These are phyloP conservation scores for Drosophila mulleri DNA, from an alignment of 2,888 invertebrate genomes.

Conservation along the genomic window DNA sequence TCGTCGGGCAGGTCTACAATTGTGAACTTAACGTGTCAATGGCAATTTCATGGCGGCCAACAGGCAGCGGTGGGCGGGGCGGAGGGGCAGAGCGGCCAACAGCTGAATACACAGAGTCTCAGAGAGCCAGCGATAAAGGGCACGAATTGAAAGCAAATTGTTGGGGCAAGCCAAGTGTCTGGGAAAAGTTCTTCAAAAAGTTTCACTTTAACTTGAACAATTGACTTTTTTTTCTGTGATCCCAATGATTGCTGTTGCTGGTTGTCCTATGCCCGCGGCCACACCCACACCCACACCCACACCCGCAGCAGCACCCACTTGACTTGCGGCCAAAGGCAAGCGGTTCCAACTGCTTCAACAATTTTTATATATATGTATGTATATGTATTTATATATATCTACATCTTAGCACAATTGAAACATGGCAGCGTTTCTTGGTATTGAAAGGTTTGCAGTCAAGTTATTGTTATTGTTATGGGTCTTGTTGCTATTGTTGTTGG, in stretches of 20 bases:
- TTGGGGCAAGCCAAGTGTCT: slow-evolving; percentile 65
- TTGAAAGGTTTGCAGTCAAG: slow-evolving; percentile 79
- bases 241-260: slow-evolving; percentile 37
- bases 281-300: slow-evolving; percentile 15
- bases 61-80: too few species aligned
- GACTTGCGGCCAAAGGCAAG: slow-evolving; percentile 69
- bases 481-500: slow-evolving; percentile 49
- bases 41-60: slow-evolving; percentile 65
- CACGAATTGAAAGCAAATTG: slow-evolving; percentile 67
- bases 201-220: slow-evolving; percentile 79
- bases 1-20: slow-evolving; percentile 60
- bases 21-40: slow-evolving; percentile 81
- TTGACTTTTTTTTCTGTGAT: slow-evolving; percentile 72
- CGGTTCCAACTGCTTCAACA: slow-evolving; percentile 57
- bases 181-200: slow-evolving; percentile 75
- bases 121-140: slow-evolving; percentile 63
- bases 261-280: slow-evolving; percentile 22
- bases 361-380: slow-evolving; percentile 9
- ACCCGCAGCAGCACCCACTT: slow-evolving; percentile 45
- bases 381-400: slow-evolving; percentile 3
- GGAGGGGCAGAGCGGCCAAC: slow-evolving; percentile 33
- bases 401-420: slow-evolving; percentile 65
- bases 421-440: slow-evolving; percentile 71
- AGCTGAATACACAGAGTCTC: slow-evolving; percentile 49
- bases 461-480: slow-evolving; percentile 81